Evolutionary conservation across 2,888 invertebrate genomes (phyloP).

Genomic region (Amiota mariae): DNA sequence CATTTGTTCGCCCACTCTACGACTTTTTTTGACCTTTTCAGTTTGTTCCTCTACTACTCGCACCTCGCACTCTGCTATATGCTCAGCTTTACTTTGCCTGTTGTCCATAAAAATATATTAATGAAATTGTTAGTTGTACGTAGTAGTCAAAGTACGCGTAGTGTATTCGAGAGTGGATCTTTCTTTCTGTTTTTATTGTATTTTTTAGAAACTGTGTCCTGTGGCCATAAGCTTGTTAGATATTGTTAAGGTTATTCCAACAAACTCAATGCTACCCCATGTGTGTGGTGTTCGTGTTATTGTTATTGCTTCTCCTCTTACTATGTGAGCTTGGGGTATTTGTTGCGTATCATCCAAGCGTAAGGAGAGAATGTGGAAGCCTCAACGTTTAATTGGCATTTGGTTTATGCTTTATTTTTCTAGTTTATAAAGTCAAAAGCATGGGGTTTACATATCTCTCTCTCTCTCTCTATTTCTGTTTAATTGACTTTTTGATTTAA

Average conservation of each 20-base stretch:
- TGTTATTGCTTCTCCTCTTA: neutral
- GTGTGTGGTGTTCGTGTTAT: neutral
- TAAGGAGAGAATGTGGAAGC: too few relatives aligned
- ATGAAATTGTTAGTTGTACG: conserved; percentile 8
- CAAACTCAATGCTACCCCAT: neutral
- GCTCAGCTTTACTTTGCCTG: neutral
- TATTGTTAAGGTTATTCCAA: conserved; percentile 1
- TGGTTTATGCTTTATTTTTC: too few relatives aligned
- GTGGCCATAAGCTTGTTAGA: conserved; percentile 5
- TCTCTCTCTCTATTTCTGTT: too few relatives aligned
- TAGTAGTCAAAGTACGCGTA: neutral
- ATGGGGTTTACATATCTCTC: too few relatives aligned
- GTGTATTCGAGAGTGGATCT: neutral
- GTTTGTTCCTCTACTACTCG: too few relatives aligned
- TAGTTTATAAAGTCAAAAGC: too few relatives aligned
- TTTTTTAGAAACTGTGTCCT: neutral
- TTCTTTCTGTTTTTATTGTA: too few relatives aligned
- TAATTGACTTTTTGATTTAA: too few relatives aligned
- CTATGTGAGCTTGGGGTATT: too few relatives aligned
- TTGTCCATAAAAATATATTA: conserved; percentile 10
- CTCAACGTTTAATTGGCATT: too few relatives aligned
- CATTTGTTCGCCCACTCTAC: neutral
- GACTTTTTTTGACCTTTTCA: neutral
- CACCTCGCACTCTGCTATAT: too few relatives aligned
- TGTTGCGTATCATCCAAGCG: too few relatives aligned